phyloP scores from a whole-genome alignment of 2,113 vertebrate species.

The Mesoclemmys tuberculata region DNA sequence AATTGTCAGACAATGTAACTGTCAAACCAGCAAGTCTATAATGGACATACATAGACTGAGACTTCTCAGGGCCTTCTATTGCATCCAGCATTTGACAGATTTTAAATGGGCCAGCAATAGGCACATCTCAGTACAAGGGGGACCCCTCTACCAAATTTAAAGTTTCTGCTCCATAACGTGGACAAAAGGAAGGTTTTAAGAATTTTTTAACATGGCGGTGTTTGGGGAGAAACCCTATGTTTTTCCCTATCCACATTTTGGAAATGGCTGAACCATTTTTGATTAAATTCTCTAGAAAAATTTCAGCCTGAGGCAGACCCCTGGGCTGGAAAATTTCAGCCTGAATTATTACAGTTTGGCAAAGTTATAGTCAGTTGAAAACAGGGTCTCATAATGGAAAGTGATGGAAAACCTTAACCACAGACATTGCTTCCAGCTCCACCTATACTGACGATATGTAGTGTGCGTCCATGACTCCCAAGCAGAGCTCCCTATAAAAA shows the following conservation, averaged over 20 bases:
- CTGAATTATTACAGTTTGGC: not conserved
- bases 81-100: not conserved
- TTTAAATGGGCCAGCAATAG: not conserved
- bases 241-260: not conserved
- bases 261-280: not conserved
- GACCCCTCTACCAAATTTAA: not conserved
- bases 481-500: not conserved
- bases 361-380: not conserved
- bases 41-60: not conserved
- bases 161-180: not conserved
- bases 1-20: not conserved
- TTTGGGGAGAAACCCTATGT: not conserved
- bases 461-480: not conserved
- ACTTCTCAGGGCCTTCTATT: not conserved
- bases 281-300: not conserved
- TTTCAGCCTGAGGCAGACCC: not conserved
- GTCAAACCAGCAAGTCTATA: not conserved
- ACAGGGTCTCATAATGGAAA: not conserved
- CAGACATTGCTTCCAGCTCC: not conserved
- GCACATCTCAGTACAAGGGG: not conserved
- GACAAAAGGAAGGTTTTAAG: not conserved
- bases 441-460: not conserved
- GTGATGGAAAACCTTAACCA: not conserved
- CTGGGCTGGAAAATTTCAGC: not conserved
- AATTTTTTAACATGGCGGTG: not conserved